Evolutionary conservation across 2,888 invertebrate genomes (phyloP).

Genomic region (Notodromas monacha): DNA sequence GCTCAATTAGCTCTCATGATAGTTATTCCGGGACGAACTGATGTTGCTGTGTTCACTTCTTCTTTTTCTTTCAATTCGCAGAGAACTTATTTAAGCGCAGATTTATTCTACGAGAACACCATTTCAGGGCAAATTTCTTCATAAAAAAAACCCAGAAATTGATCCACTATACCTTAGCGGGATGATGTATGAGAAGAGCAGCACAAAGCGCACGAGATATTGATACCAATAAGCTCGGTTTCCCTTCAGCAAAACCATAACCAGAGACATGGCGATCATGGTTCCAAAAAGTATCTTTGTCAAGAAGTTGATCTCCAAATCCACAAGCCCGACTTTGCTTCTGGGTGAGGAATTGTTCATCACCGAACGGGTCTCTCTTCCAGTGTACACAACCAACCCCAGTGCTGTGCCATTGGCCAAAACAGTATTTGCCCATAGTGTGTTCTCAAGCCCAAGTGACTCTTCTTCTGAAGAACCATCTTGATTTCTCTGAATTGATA

Average conservation of each 20-base stretch:
- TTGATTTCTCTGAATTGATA: too few relatives aligned
- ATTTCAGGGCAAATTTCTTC: too few relatives aligned
- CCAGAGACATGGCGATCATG: constrained; percentile 54
- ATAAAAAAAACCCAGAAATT: too few relatives aligned
- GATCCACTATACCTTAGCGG: constrained; percentile 49
- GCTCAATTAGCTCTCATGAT: too few relatives aligned
- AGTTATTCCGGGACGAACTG: too few relatives aligned
- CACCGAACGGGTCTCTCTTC: constrained; percentile 75
- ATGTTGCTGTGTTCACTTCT: too few relatives aligned
- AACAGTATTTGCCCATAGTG: constrained; percentile 92
- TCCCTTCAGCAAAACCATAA: constrained; percentile 86
- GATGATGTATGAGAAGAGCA: constrained; percentile 94
- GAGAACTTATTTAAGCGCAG: too few relatives aligned
- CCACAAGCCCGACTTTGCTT: constrained; percentile 78
- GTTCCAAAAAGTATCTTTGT: constrained; percentile 72
- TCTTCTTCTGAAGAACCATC: constrained; percentile 19
- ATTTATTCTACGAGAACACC: too few relatives aligned
- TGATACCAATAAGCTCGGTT: constrained; percentile 84
- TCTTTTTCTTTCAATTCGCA: too few relatives aligned
- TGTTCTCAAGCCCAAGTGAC: constrained; percentile 75
- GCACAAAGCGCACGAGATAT: constrained; percentile 79
- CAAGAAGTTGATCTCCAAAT: constrained; percentile 77
- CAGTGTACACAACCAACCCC: constrained; percentile 81
- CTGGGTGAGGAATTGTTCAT: constrained; percentile 94
- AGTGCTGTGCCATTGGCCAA: constrained; percentile 83